A percentile compares a stretch with the other conserved stretches of the same genome.
These are phyloP conservation scores for Reticulitermes speratus DNA, from an alignment of 1,140 invertebrate species.

Conservation along the genomic window DNA sequence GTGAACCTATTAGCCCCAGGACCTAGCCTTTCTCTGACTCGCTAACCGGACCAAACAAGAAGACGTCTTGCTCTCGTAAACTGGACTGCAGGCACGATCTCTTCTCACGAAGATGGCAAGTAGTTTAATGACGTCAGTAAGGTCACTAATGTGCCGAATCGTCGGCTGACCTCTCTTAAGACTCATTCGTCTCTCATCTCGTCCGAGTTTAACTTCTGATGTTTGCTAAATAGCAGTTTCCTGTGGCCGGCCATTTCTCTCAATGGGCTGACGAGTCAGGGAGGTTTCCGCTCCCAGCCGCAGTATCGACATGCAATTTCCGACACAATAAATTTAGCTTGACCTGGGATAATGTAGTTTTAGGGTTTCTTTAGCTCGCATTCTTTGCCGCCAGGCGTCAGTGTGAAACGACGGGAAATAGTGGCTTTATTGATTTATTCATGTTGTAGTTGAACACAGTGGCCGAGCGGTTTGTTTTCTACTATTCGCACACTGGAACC, in stretches of 20 bases:
- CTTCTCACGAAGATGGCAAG: slow-evolving; percentile 2
- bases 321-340: neutral
- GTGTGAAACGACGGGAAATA: neutral
- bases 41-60: neutral
- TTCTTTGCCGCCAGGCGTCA: neutral
- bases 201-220: neutral
- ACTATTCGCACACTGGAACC: too few relatives aligned
- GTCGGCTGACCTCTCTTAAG: neutral
- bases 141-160: slow-evolving; percentile 16
- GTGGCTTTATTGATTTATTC: neutral
- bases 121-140: slow-evolving; percentile 8
- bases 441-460: too few relatives aligned
- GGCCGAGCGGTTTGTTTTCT: too few relatives aligned
- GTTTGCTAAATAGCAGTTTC: slow-evolving; percentile 16
- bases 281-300: neutral
- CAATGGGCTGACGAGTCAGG: neutral
- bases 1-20: too few relatives aligned
- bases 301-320: too few relatives aligned
- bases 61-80: neutral
- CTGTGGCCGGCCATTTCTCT: neutral
- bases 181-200: neutral
- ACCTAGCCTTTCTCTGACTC: too few relatives aligned
- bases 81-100: neutral
- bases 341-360: neutral
- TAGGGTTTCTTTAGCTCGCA: too few relatives aligned